These are phyloP conservation scores for Aulostomus chinensis DNA, from an alignment of 2,797 vertebrate genomes.

Conservation along the genomic window DNA sequence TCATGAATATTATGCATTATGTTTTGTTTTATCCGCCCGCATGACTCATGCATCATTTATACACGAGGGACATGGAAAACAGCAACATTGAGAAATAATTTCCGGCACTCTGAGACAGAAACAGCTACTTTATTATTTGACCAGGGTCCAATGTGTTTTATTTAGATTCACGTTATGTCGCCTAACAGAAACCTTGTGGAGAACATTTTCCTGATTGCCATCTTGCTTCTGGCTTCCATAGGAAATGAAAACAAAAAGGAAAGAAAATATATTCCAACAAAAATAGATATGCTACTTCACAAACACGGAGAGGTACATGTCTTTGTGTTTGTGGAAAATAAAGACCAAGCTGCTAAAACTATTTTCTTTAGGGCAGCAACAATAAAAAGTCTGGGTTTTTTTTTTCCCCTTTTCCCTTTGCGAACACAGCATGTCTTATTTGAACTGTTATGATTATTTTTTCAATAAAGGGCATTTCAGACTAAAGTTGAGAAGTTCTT, in stretches of 20 bases:
- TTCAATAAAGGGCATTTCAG: too few species aligned
- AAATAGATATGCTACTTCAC: conserved; percentile 10
- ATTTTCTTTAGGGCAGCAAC: conserved; percentile 1
- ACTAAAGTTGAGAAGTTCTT: too few species aligned
- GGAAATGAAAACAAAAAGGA: conserved; percentile 48
- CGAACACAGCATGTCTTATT: too few species aligned
- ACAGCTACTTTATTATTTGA: conserved; percentile 32
- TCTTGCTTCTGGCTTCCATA: conserved; percentile 21
- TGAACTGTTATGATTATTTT: too few species aligned
- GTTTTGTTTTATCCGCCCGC: conserved; percentile 6
- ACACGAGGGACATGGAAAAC: not conserved
- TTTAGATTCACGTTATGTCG: too few species aligned
- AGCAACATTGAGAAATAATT: conserved; percentile 23
- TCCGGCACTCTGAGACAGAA: conserved; percentile 15
- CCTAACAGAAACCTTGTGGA: conserved; percentile 1
- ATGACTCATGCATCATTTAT: conserved; percentile 26
- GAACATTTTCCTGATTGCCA: conserved; percentile 23
- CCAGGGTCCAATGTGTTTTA: conserved; percentile 16
- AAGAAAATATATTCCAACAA: too few species aligned
- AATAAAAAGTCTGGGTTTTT: not conserved
- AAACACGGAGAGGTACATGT: conserved; percentile 16
- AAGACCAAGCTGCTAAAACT: too few species aligned
- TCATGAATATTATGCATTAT: conserved; percentile 5
- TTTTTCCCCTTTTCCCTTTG: not conserved
- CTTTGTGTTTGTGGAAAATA: conserved; percentile 23